Conservation (phyloP, 2,797 vertebrate species). For the Thaleichthys pacificus region DNA sequence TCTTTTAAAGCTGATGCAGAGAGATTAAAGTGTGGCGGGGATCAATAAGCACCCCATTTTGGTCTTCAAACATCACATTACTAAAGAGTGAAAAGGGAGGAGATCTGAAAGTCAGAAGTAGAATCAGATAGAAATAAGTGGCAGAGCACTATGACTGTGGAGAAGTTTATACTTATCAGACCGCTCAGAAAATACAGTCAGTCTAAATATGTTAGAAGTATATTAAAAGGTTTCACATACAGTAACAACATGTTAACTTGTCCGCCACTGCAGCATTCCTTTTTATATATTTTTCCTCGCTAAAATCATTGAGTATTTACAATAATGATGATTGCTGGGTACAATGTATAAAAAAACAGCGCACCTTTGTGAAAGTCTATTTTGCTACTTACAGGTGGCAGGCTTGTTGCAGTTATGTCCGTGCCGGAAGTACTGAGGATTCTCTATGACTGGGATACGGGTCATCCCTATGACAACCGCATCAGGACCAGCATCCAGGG, state of each 20-base stretch:
- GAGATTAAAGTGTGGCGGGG: conserved; percentile 6
- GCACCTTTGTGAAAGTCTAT: too few species aligned
- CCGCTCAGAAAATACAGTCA: too few species aligned
- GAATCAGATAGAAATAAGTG: background rate
- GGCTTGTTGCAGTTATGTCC: conserved; percentile 97
- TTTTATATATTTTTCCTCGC: too few species aligned
- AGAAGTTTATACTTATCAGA: too few species aligned
- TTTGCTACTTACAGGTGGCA: conserved; percentile 86
- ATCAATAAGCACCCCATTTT: conserved; percentile 8
- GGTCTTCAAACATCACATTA: conserved; percentile 1
- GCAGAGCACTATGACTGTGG: background rate
- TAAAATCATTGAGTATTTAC: too few species aligned
- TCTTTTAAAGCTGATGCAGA: conserved; percentile 12
- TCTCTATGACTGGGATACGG: conserved; percentile 96
- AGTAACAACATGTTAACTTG: too few species aligned
- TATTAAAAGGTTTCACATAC: background rate
- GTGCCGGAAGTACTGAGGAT: conserved; percentile 97
- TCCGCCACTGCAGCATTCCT: too few species aligned
- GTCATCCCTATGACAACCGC: conserved; percentile 98
- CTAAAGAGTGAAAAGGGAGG: conserved; percentile 2
- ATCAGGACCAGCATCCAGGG: conserved; percentile 88
- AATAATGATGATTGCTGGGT: too few species aligned
- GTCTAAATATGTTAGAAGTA: background rate
- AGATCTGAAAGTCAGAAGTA: conserved; percentile 3
- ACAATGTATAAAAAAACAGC: too few species aligned